Percentiles rank a stretch among this genome's conserved stretches.
Evolutionary conservation across 2,797 vertebrate genomes (phyloP).

Genomic region (Arrhamphus sclerolepis): DNA sequence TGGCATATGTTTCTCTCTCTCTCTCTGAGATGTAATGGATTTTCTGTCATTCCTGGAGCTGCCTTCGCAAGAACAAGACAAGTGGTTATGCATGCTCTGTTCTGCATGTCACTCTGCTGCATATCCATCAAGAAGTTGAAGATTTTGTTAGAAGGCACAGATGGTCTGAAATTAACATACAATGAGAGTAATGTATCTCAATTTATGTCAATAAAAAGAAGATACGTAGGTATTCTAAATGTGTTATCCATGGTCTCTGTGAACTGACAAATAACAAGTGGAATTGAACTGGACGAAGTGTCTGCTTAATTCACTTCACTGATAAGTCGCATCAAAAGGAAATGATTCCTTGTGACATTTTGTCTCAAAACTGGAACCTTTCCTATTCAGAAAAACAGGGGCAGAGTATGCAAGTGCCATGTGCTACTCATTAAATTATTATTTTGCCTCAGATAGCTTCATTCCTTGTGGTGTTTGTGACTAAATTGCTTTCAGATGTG

Average conservation of each 20-base stretch:
- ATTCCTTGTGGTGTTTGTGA: constrained; percentile 64
- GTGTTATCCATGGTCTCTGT: constrained; percentile 58
- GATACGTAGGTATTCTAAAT: constrained; percentile 67
- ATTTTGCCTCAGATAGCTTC: constrained; percentile 65
- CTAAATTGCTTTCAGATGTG: constrained; percentile 64
- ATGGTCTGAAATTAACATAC: constrained; percentile 75
- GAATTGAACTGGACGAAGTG: constrained; percentile 56
- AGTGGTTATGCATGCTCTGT: constrained; percentile 53
- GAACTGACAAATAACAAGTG: constrained; percentile 45
- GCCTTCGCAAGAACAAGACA: constrained; percentile 62
- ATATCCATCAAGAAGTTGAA: constrained; percentile 68
- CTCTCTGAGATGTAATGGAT: constrained; percentile 65
- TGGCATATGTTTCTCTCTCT: constrained; percentile 47
- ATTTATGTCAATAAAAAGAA: constrained; percentile 71
- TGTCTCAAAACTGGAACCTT: constrained; percentile 24
- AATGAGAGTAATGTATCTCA: constrained; percentile 74
- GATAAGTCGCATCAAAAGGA: constrained; percentile 36
- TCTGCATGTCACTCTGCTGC: constrained; percentile 61
- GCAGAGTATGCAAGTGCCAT: constrained; percentile 47
- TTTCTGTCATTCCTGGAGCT: constrained; percentile 69
- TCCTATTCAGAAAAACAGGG: constrained; percentile 37
- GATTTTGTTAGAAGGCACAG: constrained; percentile 74
- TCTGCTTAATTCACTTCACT: constrained; percentile 49
- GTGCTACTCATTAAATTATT: constrained; percentile 75
- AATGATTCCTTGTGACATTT: constrained; percentile 19